Percentiles rank a stretch among this genome's conserved stretches.
Conservation (phyloP, 1,140 invertebrate genomes). For the Aphidius ervi region DNA sequence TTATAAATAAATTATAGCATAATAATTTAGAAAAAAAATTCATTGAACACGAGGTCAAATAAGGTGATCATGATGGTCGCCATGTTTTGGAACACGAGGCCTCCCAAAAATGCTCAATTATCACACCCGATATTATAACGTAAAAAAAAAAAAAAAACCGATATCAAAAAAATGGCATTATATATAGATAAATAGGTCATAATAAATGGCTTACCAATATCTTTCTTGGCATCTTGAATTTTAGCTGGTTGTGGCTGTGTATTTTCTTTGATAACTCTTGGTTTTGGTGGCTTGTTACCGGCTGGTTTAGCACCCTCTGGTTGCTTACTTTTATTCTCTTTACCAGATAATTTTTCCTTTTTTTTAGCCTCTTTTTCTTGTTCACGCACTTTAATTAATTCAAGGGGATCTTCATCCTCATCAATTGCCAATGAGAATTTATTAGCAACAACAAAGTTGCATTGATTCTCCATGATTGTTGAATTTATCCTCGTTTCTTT, state of each 20-base stretch:
- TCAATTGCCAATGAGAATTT: conserved; percentile 87
- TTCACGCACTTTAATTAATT: conserved; percentile 77
- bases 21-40: neutral
- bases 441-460: conserved; percentile 88
- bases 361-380: conserved; percentile 76
- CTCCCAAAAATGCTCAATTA: neutral
- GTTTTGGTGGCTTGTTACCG: conserved; percentile 49
- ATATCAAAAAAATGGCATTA: neutral
- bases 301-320: conserved; percentile 54
- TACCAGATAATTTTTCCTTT: conserved; percentile 78
- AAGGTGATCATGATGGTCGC: conserved; percentile 10
- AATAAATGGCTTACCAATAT: conserved; percentile 58
- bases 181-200: conserved; percentile 13
- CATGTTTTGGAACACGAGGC: conserved; percentile 17
- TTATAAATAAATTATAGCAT: no score
- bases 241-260: conserved; percentile 54
- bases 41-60: neutral
- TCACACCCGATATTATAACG: neutral
- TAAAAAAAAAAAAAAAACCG: neutral
- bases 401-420: conserved; percentile 85
- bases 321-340: conserved; percentile 76
- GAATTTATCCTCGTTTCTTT: conserved; percentile 40
- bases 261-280: conserved; percentile 66
- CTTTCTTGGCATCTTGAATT: conserved; percentile 59
- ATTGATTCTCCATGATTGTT: conserved; percentile 78